Evolutionary conservation across 2,888 invertebrate genomes (phyloP), one percentile per base, ranked within the genome.

Genomic region (Plutella xylostella): DNA sequence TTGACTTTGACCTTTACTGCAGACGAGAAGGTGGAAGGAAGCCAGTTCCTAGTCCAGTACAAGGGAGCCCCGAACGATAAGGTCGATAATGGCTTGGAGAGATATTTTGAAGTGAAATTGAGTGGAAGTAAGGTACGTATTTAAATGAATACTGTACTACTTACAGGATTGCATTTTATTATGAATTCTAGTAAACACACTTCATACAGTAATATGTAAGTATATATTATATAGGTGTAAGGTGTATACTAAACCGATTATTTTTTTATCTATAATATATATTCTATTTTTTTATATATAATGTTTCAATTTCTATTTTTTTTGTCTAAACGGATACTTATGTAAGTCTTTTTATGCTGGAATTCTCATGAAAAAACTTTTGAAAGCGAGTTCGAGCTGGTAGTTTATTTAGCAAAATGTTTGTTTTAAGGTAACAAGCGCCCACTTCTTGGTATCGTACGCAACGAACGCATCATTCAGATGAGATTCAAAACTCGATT

Each of bases 61-160:
- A 60, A 56, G 2, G 75, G 75, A 0, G 49, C 55, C 0, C 70
- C 71, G 0, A 56, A 60, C 30, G 55, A 58, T 4, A 30, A 58
- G n/a, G n/a, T n/a, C n/a, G n/a, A n/a, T n/a, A n/a, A n/a, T n/a
- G n/a, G n/a, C n/a, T n/a, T n/a, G 12, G 57, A 65, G 35, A 62
- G 69, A 46, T 49, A 58, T 12, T 68, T 68, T 4, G 63, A 68
- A 9, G 55, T 71, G 0, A 60, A 61, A 20, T 55, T 73, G 7
- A 55, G 56, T 44, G 77, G 76, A 0, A 63, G 59, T 12, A 66
- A 70, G 55, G 77, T 77, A n/a, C 58, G 53, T 51, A 15, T 3
- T 35, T 1, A 35, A 35, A 15, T 18, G 18, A 12, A 35, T n/a
- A n/a, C n/a, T 7, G 9, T 9, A 25, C 5, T 25, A 25, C 5